Conservation (phyloP, 2,113 vertebrate species). For the Pterocles orientalis region DNA sequence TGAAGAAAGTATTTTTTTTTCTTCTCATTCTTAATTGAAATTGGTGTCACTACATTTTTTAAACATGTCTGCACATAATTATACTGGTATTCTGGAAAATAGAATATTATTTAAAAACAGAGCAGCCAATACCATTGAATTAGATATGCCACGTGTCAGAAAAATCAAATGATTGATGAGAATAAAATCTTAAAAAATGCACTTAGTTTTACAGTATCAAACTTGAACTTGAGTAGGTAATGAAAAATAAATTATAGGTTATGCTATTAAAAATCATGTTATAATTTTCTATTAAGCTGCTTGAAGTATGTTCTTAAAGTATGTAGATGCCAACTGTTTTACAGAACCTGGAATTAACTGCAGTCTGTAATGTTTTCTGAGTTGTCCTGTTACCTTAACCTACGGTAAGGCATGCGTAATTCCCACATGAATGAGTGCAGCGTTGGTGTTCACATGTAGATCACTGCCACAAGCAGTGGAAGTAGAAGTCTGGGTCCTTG, state of each 20-base stretch:
- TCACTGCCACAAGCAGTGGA: neutral
- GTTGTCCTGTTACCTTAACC: neutral
- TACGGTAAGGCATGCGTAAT: neutral
- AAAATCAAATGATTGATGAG: constrained; percentile 16
- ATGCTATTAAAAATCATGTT: neutral
- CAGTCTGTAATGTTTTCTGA: neutral
- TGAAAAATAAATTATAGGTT: constrained; percentile 19
- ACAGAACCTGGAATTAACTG: neutral
- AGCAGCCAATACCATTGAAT: constrained; percentile 20
- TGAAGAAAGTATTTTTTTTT: neutral
- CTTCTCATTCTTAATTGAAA: constrained; percentile 57
- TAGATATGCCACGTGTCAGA: neutral
- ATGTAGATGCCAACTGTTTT: neutral
- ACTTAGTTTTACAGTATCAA: neutral
- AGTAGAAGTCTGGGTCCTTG: neutral
- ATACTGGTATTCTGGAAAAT: constrained; percentile 29
- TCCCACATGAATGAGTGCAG: neutral
- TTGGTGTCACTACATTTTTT: constrained; percentile 38
- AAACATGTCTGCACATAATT: constrained; percentile 45
- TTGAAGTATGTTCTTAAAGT: neutral
- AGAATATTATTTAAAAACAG: constrained; percentile 42
- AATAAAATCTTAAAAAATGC: neutral
- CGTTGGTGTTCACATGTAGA: rapidly evolving
- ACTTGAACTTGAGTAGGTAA: neutral
- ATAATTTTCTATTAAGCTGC: neutral